Evolutionary conservation across 2,797 vertebrate genomes (phyloP).

Genomic region (Phoebastria nigripes): DNA sequence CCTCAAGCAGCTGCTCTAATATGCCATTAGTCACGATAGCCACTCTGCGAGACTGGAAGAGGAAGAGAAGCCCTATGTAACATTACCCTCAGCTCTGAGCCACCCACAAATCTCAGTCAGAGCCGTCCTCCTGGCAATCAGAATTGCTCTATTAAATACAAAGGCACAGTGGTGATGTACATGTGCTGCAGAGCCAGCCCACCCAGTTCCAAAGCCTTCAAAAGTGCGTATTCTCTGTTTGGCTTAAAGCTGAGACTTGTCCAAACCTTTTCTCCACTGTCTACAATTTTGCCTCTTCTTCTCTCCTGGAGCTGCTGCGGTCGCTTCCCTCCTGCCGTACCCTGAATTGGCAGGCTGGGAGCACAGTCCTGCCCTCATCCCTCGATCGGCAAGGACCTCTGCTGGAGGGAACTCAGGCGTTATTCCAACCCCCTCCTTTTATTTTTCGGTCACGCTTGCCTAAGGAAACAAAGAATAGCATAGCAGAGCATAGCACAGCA

Average conservation of each 20-base stretch:
- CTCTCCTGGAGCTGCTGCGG: neutral
- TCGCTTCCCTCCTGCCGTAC: neutral
- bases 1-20: neutral
- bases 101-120: neutral
- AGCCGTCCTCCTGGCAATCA: neutral
- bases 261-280: neutral
- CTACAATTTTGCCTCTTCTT: neutral
- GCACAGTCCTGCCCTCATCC: neutral
- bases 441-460: neutral
- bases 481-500: too few species aligned
- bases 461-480: neutral
- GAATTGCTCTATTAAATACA: neutral
- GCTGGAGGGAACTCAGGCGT: neutral
- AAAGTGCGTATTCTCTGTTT: neutral
- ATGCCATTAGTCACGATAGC: fast-evolving
- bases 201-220: neutral
- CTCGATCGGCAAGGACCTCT: neutral
- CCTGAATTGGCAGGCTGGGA: fast-evolving
- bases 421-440: too few species aligned
- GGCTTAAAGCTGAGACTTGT: neutral
- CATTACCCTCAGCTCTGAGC: fast-evolving
- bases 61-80: fast-evolving
- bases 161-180: fast-evolving
- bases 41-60: neutral
- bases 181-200: neutral